phyloP scores from a whole-genome alignment of 2,888 invertebrate species.

The Apotomis turbidana region DNA sequence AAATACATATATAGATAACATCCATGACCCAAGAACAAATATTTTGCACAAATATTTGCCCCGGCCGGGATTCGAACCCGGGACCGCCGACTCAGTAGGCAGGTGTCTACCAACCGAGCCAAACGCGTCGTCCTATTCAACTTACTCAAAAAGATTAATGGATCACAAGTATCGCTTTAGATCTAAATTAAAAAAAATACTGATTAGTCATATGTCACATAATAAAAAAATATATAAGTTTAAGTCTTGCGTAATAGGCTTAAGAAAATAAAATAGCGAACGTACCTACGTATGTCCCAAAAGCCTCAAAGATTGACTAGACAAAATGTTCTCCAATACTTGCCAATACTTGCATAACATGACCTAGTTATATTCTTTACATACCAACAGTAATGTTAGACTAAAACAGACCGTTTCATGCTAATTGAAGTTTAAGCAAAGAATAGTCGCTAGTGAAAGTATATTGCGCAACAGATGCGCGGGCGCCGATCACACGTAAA shows the following conservation, averaged over 20 bases:
- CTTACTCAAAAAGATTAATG: too few relatives aligned
- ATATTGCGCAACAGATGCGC: slow-evolving; percentile 61
- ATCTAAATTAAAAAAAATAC: too few relatives aligned
- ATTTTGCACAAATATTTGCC: too few relatives aligned
- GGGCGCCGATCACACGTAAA: slow-evolving; percentile 55
- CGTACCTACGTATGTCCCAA: slow-evolving; percentile 9
- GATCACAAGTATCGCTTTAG: too few relatives aligned
- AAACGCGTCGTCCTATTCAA: too few relatives aligned
- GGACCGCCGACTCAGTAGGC: too few relatives aligned
- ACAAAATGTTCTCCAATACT: slow-evolving; percentile 35
- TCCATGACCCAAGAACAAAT: too few relatives aligned
- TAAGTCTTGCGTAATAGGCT: neutral
- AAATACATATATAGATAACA: too few relatives aligned
- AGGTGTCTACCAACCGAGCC: too few relatives aligned
- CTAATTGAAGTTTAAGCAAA: slow-evolving; percentile 72
- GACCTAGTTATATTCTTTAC: slow-evolving; percentile 38
- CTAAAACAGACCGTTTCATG: slow-evolving; percentile 61
- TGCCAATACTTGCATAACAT: slow-evolving; percentile 38
- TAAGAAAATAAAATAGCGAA: neutral
- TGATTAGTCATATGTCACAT: too few relatives aligned
- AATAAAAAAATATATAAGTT: too few relatives aligned
- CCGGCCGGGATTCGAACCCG: too few relatives aligned
- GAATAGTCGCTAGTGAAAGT: slow-evolving; percentile 69
- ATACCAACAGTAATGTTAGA: slow-evolving; percentile 43
- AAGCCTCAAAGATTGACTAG: slow-evolving; percentile 14